phyloP scores from a whole-genome alignment of 2,888 invertebrate genomes.

The Cheilosia impressa region DNA sequence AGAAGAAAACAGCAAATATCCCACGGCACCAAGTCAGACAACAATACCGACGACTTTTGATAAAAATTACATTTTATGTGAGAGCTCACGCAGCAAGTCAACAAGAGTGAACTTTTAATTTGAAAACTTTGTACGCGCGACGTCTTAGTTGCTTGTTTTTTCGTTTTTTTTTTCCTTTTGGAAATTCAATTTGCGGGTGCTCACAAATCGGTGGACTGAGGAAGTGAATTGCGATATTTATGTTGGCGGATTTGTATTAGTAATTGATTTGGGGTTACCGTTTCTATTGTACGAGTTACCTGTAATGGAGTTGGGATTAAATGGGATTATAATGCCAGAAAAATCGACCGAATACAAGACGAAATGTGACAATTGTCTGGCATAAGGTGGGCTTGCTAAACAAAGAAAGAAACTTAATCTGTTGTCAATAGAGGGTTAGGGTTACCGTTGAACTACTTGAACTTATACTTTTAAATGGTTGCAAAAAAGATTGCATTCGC shows the following conservation, averaged over 20 bases:
- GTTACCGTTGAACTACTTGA: no score
- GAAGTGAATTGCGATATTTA: neutral
- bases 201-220: neutral
- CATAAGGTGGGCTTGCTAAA: no score
- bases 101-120: constrained; percentile 71
- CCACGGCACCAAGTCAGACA: constrained; percentile 53
- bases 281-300: neutral
- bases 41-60: constrained; percentile 56
- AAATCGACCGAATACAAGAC: no score
- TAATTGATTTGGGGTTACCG: neutral
- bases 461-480: no score
- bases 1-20: neutral
- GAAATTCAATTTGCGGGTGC: constrained; percentile 38
- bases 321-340: no score
- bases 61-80: constrained; percentile 66
- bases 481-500: no score
- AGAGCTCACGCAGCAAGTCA: constrained; percentile 53
- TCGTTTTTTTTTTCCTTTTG: neutral
- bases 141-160: neutral
- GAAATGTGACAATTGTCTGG: no score
- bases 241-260: neutral
- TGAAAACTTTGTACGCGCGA: constrained; percentile 65
- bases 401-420: no score
- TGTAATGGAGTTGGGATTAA: no score
- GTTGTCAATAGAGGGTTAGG: no score